Evolutionary conservation across 35 echinoderm and acorn worm genomes (phyloP).

Genomic region (Strongylocentrotus purpuratus): DNA sequence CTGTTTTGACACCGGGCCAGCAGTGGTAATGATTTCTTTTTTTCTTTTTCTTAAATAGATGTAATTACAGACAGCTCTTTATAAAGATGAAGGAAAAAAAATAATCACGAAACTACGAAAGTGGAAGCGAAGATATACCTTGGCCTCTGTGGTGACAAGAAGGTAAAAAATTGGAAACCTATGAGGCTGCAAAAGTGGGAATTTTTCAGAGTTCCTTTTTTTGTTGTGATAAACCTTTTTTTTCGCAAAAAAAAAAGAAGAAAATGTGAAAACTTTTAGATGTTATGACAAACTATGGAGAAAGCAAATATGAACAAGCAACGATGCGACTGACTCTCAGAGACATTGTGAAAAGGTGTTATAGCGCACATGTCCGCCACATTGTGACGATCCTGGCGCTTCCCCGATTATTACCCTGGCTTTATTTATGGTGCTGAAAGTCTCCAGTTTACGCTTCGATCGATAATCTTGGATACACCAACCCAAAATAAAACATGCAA

Average conservation of each 20-base stretch:
- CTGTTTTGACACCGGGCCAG: background rate
- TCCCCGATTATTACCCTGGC: too few species aligned
- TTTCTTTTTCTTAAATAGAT: background rate
- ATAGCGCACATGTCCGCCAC: too few species aligned
- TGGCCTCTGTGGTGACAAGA: background rate
- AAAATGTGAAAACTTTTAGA: too few species aligned
- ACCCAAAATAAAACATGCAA: background rate
- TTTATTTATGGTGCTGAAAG: too few species aligned
- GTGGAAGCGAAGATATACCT: background rate
- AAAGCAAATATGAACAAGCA: background rate
- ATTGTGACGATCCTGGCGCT: too few species aligned
- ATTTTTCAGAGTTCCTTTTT: too few species aligned
- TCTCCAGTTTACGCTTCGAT: background rate
- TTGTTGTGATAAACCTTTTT: too few species aligned
- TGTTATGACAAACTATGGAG: background rate
- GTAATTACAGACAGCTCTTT: background rate
- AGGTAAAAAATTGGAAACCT: background rate
- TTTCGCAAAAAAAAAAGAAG: too few species aligned
- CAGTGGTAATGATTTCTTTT: background rate
- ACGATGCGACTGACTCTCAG: background rate
- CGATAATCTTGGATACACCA: background rate
- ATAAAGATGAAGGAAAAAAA: background rate
- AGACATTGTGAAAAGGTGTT: too few species aligned
- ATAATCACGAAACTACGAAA: background rate
- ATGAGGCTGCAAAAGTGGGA: background rate